Evolutionary conservation across 1,140 invertebrate genomes (phyloP).

Genomic region (Drosophila nasuta): DNA sequence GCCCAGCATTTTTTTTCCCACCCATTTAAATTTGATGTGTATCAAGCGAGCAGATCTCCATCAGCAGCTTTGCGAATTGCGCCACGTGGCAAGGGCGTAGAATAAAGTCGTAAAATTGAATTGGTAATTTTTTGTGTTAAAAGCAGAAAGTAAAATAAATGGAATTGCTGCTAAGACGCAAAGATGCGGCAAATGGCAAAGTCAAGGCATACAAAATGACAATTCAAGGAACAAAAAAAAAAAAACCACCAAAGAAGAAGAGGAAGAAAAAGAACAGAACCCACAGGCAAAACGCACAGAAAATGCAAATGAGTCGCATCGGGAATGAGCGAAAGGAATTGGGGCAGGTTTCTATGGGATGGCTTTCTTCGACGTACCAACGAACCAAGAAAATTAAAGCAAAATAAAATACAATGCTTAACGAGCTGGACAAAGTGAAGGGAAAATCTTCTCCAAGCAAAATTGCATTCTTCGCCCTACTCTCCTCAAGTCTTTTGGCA

Average conservation of each 20-base stretch:
- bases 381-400: constrained; percentile 61
- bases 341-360: constrained; percentile 48
- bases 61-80: constrained; percentile 49
- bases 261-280: constrained; percentile 33
- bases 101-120: constrained; percentile 83
- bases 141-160: constrained; percentile 83
- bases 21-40: background rate
- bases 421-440: constrained; percentile 19
- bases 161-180: constrained; percentile 79
- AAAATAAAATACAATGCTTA: constrained; percentile 38
- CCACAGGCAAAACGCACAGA: constrained; percentile 57
- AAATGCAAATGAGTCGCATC: constrained; percentile 77
- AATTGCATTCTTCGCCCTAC: constrained; percentile 63
- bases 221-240: constrained; percentile 32
- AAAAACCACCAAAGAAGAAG: background rate
- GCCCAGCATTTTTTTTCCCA: background rate
- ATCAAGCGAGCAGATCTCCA: constrained; percentile 39
- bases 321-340: constrained; percentile 25
- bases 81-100: constrained; percentile 57
- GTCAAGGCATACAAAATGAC: constrained; percentile 41
- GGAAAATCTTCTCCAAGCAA: constrained; percentile 37
- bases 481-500: background rate
- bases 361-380: constrained; percentile 17
- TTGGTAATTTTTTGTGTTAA: constrained; percentile 83
- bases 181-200: constrained; percentile 46